Base-by-base conservation (phyloP, 2,888 invertebrate genomes). In the Lapara coniferarum region DNA sequence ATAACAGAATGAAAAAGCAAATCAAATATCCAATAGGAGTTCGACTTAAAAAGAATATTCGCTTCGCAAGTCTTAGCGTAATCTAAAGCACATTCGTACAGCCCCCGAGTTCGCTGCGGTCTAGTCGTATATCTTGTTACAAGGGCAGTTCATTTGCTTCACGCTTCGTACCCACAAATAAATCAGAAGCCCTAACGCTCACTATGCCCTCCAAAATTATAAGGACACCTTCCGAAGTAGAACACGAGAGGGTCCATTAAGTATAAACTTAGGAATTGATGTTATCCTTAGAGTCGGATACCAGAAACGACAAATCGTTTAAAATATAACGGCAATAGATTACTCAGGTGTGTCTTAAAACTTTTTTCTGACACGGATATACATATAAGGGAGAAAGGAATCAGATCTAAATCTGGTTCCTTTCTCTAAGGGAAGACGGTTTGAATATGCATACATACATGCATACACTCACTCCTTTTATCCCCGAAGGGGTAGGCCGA, bases 131-230 rank as follows among this genome's bases (percentile, higher is more conserved):
- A 92, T 93, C 91, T 90, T 85, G 79, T 82, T 81, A 78, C 81
- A 78, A 81, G 83, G 89, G 92, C 87, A 88, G 89, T 92, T 89
- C 91, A 89, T 92, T 91, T 87, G 86, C 91, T 92, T 91, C 92
- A 92, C 92, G 91, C 89, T 87, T 89, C 90, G 88, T 89, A 88
- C 89, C 91, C 92, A 85, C 92, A 91, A 89, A 93, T 93, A 93
- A 92, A 93, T 93, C 92, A 92, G 86, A 81, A 74, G 78, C 83
- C 84, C 85, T 82, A 78, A 83, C 81, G 80, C 80, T 80, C 83
- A 84, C 84, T 81, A 83, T 82, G 81, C 81, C 78, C 81, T 82
- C 77, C 83, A 82, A 88, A 63, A 86, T 86, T 81, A 85, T 81
- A 79, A 79, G 81, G 82, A 80, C 84, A 80, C 85, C 84, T 84